These are phyloP conservation scores for Apamea anceps DNA, from an alignment of 2,888 invertebrate genomes.

Conservation along the genomic window DNA sequence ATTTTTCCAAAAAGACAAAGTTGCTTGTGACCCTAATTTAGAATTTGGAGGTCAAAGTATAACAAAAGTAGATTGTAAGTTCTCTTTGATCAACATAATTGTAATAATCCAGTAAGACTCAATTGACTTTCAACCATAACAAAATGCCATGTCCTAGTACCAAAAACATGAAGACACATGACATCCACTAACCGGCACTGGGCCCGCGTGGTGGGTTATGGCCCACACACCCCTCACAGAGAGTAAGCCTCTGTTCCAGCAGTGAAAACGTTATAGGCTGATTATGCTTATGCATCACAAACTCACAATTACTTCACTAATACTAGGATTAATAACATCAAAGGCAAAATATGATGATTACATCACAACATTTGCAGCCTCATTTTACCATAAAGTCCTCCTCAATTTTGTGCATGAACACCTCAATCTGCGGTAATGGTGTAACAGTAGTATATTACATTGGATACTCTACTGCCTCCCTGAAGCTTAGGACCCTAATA, in stretches of 20 bases:
- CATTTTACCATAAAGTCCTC: constrained; percentile 6
- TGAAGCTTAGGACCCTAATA: constrained; percentile 83
- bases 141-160: background rate
- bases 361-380: background rate
- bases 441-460: constrained; percentile 64
- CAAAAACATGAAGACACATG: background rate
- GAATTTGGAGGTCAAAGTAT: background rate
- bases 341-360: background rate
- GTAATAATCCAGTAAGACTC: background rate
- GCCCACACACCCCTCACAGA: too few species aligned
- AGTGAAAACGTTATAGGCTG: background rate
- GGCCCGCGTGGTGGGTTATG: background rate
- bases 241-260: background rate
- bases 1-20: background rate
- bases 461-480: constrained; percentile 66
- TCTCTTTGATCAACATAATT: background rate
- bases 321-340: background rate
- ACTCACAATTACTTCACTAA: background rate
- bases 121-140: background rate
- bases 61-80: background rate
- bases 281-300: background rate
- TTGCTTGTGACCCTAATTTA: background rate
- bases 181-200: background rate
- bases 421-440: constrained; percentile 56
- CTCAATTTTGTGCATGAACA: constrained; percentile 52